Evolutionary conservation across 2,888 invertebrate genomes (phyloP).

Genomic region (Heliothis peltigera): DNA sequence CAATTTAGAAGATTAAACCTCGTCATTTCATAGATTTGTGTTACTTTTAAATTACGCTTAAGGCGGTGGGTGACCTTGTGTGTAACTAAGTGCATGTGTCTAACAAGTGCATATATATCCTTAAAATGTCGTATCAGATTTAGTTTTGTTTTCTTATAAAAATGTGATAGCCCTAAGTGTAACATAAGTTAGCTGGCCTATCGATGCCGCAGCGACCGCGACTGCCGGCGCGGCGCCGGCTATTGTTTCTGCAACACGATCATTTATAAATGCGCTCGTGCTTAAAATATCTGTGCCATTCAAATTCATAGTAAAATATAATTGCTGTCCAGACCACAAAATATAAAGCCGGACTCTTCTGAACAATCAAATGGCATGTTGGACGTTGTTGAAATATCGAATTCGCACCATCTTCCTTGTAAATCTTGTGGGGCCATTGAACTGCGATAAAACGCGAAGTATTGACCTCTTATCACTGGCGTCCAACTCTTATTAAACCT

Average conservation of each 20-base stretch:
- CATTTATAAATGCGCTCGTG: slow-evolving; percentile 34
- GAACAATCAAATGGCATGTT: too few species aligned
- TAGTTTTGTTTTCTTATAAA: too few species aligned
- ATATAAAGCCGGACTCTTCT: too few species aligned
- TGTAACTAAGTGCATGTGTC: too few species aligned
- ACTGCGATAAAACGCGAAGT: slow-evolving; percentile 56
- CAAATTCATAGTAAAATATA: neutral
- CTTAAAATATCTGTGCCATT: neutral
- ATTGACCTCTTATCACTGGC: slow-evolving; percentile 75
- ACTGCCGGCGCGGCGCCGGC: slow-evolving; percentile 58
- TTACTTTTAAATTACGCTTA: too few species aligned
- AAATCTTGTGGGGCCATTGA: slow-evolving; percentile 64
- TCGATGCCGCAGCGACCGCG: slow-evolving; percentile 63
- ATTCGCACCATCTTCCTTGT: slow-evolving; percentile 46
- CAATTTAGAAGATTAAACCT: neutral
- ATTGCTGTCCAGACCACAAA: too few species aligned
- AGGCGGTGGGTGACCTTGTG: too few species aligned
- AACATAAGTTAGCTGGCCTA: slow-evolving; percentile 56
- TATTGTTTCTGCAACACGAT: slow-evolving; percentile 69
- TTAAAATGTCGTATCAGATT: too few species aligned
- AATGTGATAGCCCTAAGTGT: slow-evolving; percentile 41
- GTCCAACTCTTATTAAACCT: slow-evolving; percentile 55
- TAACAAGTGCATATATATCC: too few species aligned
- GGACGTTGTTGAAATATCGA: neutral
- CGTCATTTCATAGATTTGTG: too few species aligned